Base-by-base conservation (phyloP, 1,140 invertebrate species). In the Gonatopus flavifemur region DNA sequence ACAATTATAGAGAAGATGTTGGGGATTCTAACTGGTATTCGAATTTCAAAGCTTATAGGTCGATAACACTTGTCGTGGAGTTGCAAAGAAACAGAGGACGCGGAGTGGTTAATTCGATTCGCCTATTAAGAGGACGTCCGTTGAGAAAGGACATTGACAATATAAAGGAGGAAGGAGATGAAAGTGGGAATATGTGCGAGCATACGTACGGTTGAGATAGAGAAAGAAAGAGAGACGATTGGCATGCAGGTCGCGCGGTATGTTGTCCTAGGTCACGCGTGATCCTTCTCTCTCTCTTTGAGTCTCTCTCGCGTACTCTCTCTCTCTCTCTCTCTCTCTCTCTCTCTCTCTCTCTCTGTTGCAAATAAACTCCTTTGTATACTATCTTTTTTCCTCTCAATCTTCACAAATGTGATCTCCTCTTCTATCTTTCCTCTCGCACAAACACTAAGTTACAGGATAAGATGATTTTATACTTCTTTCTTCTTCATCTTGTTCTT, bases 251-350 rank as follows among this genome's bases (percentile, higher is more conserved):
- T 76, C 72, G 70, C 71, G 70, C 66, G 69, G 71, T 68, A 72
- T 74, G 73, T 76, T 76, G 74, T 73, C 72, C 74, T 76, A 76
- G 74, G 74, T 76, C 74, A 73, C 67, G 69, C 70, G 65, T 71
- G 69, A 73, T 74, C 53, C 55, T 55, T 60, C 49, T 58, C 36
- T 35, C 33, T 31, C 45, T 52, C 46, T 52, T 59, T 59, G 37
- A 55, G 45, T 44, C 37, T 35, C 28, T 49, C 31, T 49, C 19
- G 54, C 55, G 55, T 52, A 51, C 53, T 42, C 62, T 49, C 44
- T 50, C 39, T 55, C 54, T 36, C 48, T 47, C 48, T 47, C 22
- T 37, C 49, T 33, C 22, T 52, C 35, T 40, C 19, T 15, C n/a
- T 15, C 2, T 49, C 32, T 36, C 28, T 21, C 13, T 32, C 28